Conservation (phyloP, 2,797 vertebrate species). For the Buphagus erythrorhynchus region DNA sequence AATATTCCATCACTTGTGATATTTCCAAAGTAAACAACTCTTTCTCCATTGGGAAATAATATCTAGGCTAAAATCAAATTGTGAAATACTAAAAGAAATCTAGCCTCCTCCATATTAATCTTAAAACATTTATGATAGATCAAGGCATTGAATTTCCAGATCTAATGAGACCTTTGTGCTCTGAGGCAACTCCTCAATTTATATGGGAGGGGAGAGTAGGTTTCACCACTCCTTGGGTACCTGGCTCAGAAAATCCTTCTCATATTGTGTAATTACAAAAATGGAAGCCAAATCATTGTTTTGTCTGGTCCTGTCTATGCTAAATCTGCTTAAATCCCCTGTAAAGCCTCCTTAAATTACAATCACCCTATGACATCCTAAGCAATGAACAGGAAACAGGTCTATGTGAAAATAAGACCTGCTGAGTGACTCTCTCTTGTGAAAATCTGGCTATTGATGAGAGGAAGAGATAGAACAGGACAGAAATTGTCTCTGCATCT, state of each 20-base stretch:
- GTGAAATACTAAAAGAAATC: conserved; percentile 31
- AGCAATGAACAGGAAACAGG: not conserved
- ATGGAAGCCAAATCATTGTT: not conserved
- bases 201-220: not conserved
- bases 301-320: not conserved
- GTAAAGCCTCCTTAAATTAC: not conserved
- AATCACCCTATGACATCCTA: not conserved
- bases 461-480: not conserved
- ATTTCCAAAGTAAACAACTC: conserved; percentile 61
- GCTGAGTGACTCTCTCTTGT: not conserved
- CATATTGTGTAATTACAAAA: not conserved
- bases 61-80: conserved; percentile 54
- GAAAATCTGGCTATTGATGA: not conserved
- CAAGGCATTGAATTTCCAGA: not conserved
- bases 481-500: not conserved
- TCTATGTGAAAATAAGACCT: not conserved
- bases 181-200: not conserved
- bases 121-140: conserved; percentile 56
- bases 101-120: conserved; percentile 11
- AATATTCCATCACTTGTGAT: conserved; percentile 43
- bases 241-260: not conserved
- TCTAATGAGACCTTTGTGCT: not conserved
- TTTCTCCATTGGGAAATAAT: conserved; percentile 63
- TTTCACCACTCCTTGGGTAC: not conserved
- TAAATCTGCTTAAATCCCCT: not conserved